Percentiles rank a stretch among this genome's conserved stretches.
Conservation (phyloP, 2,888 invertebrate genomes). For the Neoascia interrupta region DNA sequence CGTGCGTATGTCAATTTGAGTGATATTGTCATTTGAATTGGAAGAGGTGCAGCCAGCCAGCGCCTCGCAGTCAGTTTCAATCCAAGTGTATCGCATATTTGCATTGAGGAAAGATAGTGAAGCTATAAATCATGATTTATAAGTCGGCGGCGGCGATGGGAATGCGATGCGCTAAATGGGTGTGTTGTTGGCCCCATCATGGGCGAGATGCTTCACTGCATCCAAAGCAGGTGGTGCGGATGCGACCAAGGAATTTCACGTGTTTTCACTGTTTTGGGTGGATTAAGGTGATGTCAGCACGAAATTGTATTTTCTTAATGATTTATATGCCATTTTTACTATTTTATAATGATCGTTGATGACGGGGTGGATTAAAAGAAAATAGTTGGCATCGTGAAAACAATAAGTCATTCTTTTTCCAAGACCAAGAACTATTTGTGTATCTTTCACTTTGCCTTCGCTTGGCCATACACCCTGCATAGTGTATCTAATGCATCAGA, state of each 20-base stretch:
- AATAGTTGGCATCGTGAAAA: neutral
- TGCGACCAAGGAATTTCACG: slow-evolving; percentile 39
- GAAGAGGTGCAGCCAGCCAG: slow-evolving; percentile 28
- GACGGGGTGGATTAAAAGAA: neutral
- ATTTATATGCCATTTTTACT: neutral
- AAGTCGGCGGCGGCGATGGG: neutral
- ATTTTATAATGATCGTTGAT: neutral
- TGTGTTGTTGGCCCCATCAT: slow-evolving; percentile 15
- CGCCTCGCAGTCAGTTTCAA: slow-evolving; percentile 7
- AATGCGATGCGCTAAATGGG: slow-evolving; percentile 15
- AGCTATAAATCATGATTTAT: slow-evolving; percentile 62
- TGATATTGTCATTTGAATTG: slow-evolving; percentile 35
- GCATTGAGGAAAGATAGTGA: too few species aligned
- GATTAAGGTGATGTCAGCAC: neutral
- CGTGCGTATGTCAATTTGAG: slow-evolving; percentile 39
- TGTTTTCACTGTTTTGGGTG: neutral
- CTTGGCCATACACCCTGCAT: neutral
- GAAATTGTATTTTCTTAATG: neutral
- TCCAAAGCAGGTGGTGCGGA: slow-evolving; percentile 60
- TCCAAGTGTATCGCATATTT: too few species aligned
- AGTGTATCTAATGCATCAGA: neutral
- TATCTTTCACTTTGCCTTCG: too few species aligned
- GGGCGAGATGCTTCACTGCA: slow-evolving; percentile 20
- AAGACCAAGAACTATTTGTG: too few species aligned
- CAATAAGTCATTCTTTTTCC: neutral